A percentile compares a stretch with the other conserved stretches of the same genome.
Evolutionary conservation across 92 coral and sea anemone genomes (phyloP).

Genomic region (Phenganax marumi): DNA sequence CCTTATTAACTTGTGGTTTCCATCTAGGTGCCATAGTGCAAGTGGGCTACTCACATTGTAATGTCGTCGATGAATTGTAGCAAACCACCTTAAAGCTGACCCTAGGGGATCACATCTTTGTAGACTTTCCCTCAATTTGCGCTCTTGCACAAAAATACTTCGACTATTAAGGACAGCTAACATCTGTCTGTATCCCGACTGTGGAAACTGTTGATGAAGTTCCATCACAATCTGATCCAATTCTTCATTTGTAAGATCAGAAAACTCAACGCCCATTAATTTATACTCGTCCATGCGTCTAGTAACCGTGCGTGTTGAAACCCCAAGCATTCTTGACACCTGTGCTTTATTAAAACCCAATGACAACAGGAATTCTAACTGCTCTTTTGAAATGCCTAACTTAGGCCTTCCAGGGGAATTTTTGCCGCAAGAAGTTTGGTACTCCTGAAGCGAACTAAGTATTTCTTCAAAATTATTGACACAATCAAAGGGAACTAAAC

Average conservation of each 20-base stretch:
- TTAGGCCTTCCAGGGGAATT: constrained; percentile 23
- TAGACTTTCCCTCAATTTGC: too few relatives aligned
- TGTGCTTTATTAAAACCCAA: constrained; percentile 7
- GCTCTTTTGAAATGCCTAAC: not conserved
- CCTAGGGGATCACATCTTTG: constrained; percentile 37
- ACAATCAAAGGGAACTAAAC: constrained; percentile 9
- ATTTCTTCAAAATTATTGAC: not conserved
- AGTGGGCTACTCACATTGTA: constrained; percentile 7
- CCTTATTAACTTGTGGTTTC: constrained; percentile 26
- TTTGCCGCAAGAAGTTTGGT: constrained; percentile 10
- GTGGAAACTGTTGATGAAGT: too few relatives aligned
- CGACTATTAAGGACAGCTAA: too few relatives aligned
- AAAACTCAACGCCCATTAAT: too few relatives aligned
- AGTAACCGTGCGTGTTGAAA: not conserved
- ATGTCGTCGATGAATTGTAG: constrained; percentile 20
- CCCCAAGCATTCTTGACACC: constrained; percentile 17
- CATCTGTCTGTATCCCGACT: too few relatives aligned
- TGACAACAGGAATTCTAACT: constrained; percentile 8
- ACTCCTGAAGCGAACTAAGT: constrained; percentile 10
- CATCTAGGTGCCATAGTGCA: constrained; percentile 14
- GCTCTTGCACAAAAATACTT: too few relatives aligned
- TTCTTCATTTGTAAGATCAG: too few relatives aligned
- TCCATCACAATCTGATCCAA: too few relatives aligned
- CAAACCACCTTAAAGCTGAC: constrained; percentile 19
- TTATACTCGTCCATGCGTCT: constrained; percentile 3